These are phyloP conservation scores for Ia io DNA, from an alignment of 2,113 vertebrate genomes.

Conservation along the genomic window DNA sequence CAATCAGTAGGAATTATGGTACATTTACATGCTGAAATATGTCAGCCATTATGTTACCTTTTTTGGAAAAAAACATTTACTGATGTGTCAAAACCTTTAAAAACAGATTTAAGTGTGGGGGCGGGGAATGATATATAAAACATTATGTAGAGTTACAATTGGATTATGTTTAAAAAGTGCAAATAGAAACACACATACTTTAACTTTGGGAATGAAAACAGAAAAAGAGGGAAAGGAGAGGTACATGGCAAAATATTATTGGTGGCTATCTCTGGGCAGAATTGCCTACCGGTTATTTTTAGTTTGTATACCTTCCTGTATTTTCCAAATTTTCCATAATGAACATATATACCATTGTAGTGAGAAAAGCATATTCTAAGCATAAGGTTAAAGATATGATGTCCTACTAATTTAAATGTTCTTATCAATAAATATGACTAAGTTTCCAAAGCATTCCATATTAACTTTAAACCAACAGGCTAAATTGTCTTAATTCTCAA, in stretches of 20 bases:
- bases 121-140: background rate
- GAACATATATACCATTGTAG: background rate
- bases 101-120: background rate
- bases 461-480: background rate
- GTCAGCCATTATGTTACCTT: background rate
- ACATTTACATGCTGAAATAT: background rate
- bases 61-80: background rate
- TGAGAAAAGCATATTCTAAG: conserved; percentile 2
- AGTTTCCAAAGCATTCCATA: background rate
- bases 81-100: conserved; percentile 7
- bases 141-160: background rate
- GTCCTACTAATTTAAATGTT: background rate
- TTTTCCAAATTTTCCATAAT: conserved; percentile 3
- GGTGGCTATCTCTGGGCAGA: background rate
- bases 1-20: background rate
- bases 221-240: background rate
- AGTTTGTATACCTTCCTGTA: background rate
- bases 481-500: background rate
- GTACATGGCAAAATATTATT: background rate
- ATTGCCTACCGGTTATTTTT: background rate
- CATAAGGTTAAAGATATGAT: background rate
- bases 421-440: conserved; percentile 12
- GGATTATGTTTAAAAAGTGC: background rate
- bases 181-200: background rate
- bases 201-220: background rate